These are phyloP conservation scores for Hippocampus barbouri DNA, from an alignment of 2,113 vertebrate species.

Conservation along the genomic window DNA sequence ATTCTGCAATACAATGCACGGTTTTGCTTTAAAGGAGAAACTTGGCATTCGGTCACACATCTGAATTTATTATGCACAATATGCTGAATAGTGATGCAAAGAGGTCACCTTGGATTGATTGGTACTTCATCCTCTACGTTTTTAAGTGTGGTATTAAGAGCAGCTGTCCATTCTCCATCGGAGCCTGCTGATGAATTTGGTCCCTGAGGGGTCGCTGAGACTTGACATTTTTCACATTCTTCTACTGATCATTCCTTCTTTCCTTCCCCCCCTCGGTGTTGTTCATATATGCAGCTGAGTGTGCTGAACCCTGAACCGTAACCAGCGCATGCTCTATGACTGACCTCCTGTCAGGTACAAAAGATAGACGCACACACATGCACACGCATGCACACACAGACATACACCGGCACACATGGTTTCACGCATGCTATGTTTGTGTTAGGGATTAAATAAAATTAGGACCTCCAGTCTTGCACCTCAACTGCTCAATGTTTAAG, in stretches of 20 bases:
- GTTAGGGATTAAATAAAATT: neutral
- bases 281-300: slow-evolving; percentile 58
- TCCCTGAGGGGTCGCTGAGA: slow-evolving; percentile 37
- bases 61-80: neutral
- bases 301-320: slow-evolving; percentile 43
- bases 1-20: neutral
- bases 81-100: neutral
- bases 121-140: neutral
- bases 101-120: neutral
- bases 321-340: slow-evolving; percentile 40
- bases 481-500: slow-evolving; percentile 6
- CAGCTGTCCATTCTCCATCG: slow-evolving; percentile 34
- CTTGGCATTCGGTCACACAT: neutral
- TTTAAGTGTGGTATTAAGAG: neutral
- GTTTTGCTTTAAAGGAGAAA: neutral
- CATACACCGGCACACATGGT: neutral
- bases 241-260: slow-evolving; percentile 33
- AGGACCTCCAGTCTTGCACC: neutral
- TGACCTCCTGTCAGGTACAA: slow-evolving; percentile 58
- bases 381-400: neutral
- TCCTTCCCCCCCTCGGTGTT: slow-evolving; percentile 12
- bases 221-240: slow-evolving; percentile 47
- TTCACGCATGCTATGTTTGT: slow-evolving; percentile 15
- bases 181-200: slow-evolving; percentile 37
- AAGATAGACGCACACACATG: neutral